Evolutionary conservation across 1,140 invertebrate genomes (phyloP).

Genomic region (Melitaea cinxia): DNA sequence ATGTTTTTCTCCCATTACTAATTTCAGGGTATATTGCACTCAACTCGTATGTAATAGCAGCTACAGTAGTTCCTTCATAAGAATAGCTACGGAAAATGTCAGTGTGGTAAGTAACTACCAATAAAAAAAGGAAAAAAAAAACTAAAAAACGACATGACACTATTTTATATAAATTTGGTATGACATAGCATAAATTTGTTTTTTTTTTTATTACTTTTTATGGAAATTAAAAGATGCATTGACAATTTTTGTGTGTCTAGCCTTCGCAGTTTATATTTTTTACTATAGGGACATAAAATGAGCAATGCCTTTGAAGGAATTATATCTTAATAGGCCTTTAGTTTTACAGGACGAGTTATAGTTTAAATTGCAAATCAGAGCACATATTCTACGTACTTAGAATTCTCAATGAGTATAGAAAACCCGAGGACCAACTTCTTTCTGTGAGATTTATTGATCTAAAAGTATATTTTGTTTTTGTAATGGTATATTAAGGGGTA

Average conservation of each 20-base stretch:
- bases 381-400: slow-evolving; percentile 1
- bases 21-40: too few species aligned
- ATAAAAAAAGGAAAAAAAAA: too few species aligned
- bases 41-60: too few species aligned
- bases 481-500: not conserved
- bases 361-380: slow-evolving; percentile 17
- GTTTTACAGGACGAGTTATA: slow-evolving; percentile 13
- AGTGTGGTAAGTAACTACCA: too few species aligned
- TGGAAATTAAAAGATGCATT: too few species aligned
- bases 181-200: too few species aligned
- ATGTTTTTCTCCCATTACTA: too few species aligned
- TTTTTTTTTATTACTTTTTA: too few species aligned
- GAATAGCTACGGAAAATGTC: too few species aligned
- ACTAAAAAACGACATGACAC: too few species aligned
- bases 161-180: too few species aligned
- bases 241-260: not conserved
- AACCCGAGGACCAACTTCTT: slow-evolving; percentile 7
- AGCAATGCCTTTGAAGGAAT: slow-evolving; percentile 18
- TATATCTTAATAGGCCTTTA: slow-evolving; percentile 22
- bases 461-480: not conserved
- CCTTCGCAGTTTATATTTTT: not conserved
- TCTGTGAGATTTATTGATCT: not conserved
- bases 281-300: slow-evolving; percentile 4
- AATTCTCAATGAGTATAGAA: slow-evolving; percentile 22
- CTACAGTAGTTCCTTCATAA: too few species aligned